Base-by-base conservation (phyloP, 2,113 vertebrate genomes). In the Daphoenositta chrysoptera region DNA sequence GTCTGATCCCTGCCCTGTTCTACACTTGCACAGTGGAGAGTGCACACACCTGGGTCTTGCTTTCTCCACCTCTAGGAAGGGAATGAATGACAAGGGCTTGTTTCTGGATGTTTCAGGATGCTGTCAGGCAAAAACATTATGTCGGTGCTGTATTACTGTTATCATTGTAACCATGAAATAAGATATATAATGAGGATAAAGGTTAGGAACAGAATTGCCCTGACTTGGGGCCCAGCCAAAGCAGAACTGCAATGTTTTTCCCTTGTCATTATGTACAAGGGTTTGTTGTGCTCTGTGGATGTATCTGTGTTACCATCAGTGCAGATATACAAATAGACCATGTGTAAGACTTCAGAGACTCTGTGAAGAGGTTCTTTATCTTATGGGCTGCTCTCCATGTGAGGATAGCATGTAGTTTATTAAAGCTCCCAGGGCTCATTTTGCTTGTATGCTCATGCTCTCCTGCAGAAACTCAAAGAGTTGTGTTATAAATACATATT, bases 311-410 rank as follows among this genome's bases (percentile, higher is more conserved):
- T 92, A 40, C n/a, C 45, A 85, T 95, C 89, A 83, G 84, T 3
- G 2, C 63, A 85, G 78, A 91, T 93, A 94, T 10, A 84, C 70
- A 87, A 90, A 76, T 1, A 84, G 80, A 23, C 50, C 6, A 16
- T 15, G 53, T 70, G 42, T 78, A 92, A 93, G 69, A 77, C 77
- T 91, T 94, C 69, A 95, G 82, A 94, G 37, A n/a, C 40, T 35
- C 42, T 80, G 40, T 48, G 58, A 94, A 89, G 65, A 61, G 50
- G 19, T 66, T 85, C 72, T 88, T 93, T 96, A 94, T 96, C 91
- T 94, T 94, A 92, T 87, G 93, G 94, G 91, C 95, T 93, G 37
- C 48, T 82, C 48, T 94, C 83, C 81, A 69, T 51, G 44, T 63
- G 16, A 89, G 51, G 60, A 26, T 77, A 70, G 19, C 0, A 0